These are phyloP conservation scores for Otolemur crassicaudatus DNA, from an alignment of 2,797 vertebrate species.

Conservation along the genomic window DNA sequence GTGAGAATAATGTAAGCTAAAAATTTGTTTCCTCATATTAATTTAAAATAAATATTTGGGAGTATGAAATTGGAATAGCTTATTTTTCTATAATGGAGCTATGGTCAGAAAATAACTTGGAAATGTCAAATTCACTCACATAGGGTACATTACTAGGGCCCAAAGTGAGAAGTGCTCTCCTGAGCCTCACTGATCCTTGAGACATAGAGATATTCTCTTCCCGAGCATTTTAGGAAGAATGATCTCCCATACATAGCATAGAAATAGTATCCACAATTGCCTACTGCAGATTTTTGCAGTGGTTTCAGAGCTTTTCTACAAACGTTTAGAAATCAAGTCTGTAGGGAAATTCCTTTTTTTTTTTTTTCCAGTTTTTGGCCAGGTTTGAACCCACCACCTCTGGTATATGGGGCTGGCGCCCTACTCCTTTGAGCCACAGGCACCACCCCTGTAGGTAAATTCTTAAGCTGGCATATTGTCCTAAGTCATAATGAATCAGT, in stretches of 20 bases:
- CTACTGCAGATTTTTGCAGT: not conserved
- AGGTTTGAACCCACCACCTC: no score
- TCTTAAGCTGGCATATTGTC: not conserved
- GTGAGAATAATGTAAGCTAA: no score
- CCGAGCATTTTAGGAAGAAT: not conserved
- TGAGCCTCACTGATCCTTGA: not conserved
- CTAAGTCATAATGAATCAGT: not conserved
- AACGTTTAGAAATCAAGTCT: not conserved
- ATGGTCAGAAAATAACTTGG: not conserved
- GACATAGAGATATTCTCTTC: not conserved
- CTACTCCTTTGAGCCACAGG: no score
- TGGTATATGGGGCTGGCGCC: no score
- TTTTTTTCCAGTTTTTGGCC: no score
- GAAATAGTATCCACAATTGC: not conserved
- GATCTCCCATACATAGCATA: not conserved
- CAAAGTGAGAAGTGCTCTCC: not conserved
- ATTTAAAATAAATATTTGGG: conserved; percentile 20
- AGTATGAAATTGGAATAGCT: not conserved
- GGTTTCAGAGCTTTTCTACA: not conserved
- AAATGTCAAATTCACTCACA: not conserved
- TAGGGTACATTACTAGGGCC: not conserved
- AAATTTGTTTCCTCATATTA: no score
- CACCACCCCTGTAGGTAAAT: not conserved
- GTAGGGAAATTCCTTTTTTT: not conserved
- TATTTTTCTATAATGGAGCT: not conserved